These are phyloP conservation scores for Sitodiplosis mosellana DNA, from an alignment of 1,140 invertebrate species.

Conservation along the genomic window DNA sequence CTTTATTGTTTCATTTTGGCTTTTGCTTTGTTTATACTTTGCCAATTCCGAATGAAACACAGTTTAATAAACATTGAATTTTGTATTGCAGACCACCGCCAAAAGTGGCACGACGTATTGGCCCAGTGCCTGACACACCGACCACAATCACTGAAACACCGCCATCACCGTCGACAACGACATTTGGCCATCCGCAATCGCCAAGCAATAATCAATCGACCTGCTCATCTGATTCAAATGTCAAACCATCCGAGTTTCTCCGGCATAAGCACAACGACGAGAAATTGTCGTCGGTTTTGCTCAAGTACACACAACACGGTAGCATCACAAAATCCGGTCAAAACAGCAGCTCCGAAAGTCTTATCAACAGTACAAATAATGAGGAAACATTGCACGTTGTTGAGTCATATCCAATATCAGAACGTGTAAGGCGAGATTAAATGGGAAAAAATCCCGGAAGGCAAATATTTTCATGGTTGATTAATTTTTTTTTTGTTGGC, in stretches of 20 bases:
- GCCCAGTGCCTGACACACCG: slow-evolving; percentile 21
- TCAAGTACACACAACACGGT: not conserved
- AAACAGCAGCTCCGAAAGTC: slow-evolving; percentile 2
- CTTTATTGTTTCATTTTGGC: not conserved
- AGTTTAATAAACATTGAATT: not conserved
- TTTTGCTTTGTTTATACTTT: too few relatives aligned
- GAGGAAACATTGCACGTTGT: too few relatives aligned
- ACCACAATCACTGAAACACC: slow-evolving; percentile 3
- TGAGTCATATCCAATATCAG: slow-evolving; percentile 11
- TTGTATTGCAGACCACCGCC: slow-evolving; percentile 34
- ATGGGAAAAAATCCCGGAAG: slow-evolving; percentile 1
- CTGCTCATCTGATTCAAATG: slow-evolving; percentile 21
- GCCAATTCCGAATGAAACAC: too few relatives aligned
- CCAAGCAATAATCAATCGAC: slow-evolving; percentile 3
- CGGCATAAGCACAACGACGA: slow-evolving; percentile 16
- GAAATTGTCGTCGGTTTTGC: slow-evolving; percentile 9
- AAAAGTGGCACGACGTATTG: slow-evolving; percentile 34
- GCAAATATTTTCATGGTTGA: not conserved
- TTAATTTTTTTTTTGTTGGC: not conserved
- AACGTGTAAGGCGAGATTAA: too few relatives aligned
- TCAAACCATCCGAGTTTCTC: slow-evolving; percentile 23
- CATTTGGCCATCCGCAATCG: too few relatives aligned
- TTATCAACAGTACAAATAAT: slow-evolving; percentile 12
- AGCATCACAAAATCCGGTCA: not conserved
- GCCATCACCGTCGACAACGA: slow-evolving; percentile 16